Percentiles rank a stretch among this genome's conserved stretches.
Conservation (phyloP, 2,113 vertebrate species). For the Falco punctatus region DNA sequence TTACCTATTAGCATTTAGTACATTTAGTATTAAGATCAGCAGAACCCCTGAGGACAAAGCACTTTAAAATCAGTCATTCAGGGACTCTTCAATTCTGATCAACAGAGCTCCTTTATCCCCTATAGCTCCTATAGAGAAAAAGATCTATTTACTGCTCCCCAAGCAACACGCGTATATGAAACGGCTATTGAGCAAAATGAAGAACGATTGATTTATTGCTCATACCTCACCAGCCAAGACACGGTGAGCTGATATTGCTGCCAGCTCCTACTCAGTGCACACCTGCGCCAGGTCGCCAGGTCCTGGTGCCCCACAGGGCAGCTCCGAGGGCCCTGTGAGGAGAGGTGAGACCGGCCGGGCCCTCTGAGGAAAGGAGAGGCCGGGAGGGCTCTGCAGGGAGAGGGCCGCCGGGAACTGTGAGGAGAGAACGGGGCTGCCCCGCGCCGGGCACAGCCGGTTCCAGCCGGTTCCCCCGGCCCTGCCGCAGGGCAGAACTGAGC, state of each 20-base stretch:
- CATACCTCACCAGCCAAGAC: neutral
- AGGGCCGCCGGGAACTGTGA: neutral
- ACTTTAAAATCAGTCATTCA: neutral
- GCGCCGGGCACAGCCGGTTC: too few relatives aligned
- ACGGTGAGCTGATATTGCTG: neutral
- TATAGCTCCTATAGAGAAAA: neutral
- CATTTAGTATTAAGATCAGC: neutral
- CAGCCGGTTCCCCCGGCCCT: neutral
- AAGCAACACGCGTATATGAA: rapidly evolving
- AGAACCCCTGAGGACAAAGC: neutral
- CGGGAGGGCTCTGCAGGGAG: too few relatives aligned
- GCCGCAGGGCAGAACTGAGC: neutral
- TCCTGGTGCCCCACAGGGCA: too few relatives aligned
- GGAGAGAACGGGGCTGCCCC: neutral
- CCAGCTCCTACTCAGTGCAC: neutral
- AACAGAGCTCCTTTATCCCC: neutral
- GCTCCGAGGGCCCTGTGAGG: too few relatives aligned
- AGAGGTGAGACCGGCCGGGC: too few relatives aligned
- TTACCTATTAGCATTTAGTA: neutral
- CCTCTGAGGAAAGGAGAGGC: too few relatives aligned
- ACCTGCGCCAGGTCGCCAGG: too few relatives aligned
- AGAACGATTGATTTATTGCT: neutral
- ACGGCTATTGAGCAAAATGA: neutral
- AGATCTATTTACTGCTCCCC: neutral
- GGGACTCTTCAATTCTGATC: neutral